Evolutionary conservation across 2,888 invertebrate species (phyloP), one percentile per base, ranked within the genome.

Genomic region (Dorcus hopei): DNA sequence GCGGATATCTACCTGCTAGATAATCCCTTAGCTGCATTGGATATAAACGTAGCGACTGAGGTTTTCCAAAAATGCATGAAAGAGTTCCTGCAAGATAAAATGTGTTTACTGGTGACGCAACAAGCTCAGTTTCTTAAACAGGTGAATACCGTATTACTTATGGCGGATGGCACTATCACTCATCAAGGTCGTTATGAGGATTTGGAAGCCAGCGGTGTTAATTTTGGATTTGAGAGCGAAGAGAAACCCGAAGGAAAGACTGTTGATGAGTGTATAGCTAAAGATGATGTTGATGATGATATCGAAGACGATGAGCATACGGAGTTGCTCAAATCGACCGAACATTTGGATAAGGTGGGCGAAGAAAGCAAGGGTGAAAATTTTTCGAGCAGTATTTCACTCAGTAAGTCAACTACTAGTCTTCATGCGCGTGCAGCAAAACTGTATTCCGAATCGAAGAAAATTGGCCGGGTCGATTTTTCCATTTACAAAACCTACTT

Each of bases 1-100:
- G 87, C 89, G 0, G 90, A 91, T 66, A 81, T 91, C 38, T 91
- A 90, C 70, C 77, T 91, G 40, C 75, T 91, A 43, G 91, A 92
- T 68, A 91, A 91, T 74, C 90, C 91, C 0, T 76, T 91, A 26
- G 88, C 89, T 43, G 89, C 91, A 0, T 89, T 91, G 0, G 91
- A 91, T 69, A 81, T 87, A 0, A 84, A 85, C 54, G 90, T 91
- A 0, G 87, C 87, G 0, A 81, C 85, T 48, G 84, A 87, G 67
- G 76, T 88, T 6, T 91, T 90, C 73, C 83, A 88, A 38, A 83
- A 84, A 69, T 91, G 90, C 71, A 85, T 90, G 63, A 78, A 79
- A 59, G 84, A 83, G 14, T 78, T 76, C 54, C 73, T 87, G 55
- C 77, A 77, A 52, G 74, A 80, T 9, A 85, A 84, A 68, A 81